A percentile compares a stretch with the other conserved stretches of the same genome.
These are phyloP conservation scores for Drosophila watanabei DNA, from an alignment of 1,140 invertebrate genomes.

Conservation along the genomic window DNA sequence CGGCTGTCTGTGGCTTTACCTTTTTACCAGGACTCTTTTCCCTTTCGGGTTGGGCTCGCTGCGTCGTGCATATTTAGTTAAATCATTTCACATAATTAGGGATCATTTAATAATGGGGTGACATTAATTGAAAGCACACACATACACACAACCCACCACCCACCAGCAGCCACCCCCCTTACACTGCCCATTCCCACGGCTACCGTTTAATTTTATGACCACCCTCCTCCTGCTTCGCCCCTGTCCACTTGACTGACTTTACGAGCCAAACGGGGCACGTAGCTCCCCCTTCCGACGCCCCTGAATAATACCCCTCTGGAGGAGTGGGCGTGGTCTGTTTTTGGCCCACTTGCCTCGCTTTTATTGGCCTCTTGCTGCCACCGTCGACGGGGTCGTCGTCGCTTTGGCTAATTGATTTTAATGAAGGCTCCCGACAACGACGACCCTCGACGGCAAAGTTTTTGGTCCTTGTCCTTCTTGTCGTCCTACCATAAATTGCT, in stretches of 20 bases:
- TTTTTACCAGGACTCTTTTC: slow-evolving; percentile 48
- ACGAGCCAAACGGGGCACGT: slow-evolving; percentile 65
- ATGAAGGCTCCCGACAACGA: slow-evolving; percentile 63
- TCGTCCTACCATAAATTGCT: slow-evolving; percentile 69
- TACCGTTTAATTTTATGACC: slow-evolving; percentile 79
- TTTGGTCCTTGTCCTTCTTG: slow-evolving; percentile 33
- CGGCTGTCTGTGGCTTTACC: slow-evolving; percentile 63
- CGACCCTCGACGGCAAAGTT: slow-evolving; percentile 56
- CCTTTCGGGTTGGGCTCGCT: slow-evolving; percentile 27
- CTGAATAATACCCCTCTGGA: slow-evolving; percentile 6
- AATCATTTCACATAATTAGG: slow-evolving; percentile 86
- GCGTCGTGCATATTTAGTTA: slow-evolving; percentile 77
- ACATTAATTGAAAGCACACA: slow-evolving; percentile 83
- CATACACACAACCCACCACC: slow-evolving; percentile 17
- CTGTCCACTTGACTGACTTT: slow-evolving; percentile 78
- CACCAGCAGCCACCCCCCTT: slow-evolving; percentile 12
- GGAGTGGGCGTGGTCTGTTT: slow-evolving; percentile 36
- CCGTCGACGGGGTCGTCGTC: slow-evolving; percentile 38
- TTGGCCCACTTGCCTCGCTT: slow-evolving; percentile 51
- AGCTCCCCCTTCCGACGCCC: slow-evolving; percentile 5
- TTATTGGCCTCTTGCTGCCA: slow-evolving; percentile 70
- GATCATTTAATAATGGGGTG: slow-evolving; percentile 86
- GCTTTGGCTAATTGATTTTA: slow-evolving; percentile 82
- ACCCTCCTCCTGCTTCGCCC: slow-evolving; percentile 45
- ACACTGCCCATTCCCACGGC: slow-evolving; percentile 40